Evolutionary conservation across 2,888 invertebrate genomes (phyloP), one percentile per base, ranked within the genome.

Genomic region (Drosophila prostipennis): DNA sequence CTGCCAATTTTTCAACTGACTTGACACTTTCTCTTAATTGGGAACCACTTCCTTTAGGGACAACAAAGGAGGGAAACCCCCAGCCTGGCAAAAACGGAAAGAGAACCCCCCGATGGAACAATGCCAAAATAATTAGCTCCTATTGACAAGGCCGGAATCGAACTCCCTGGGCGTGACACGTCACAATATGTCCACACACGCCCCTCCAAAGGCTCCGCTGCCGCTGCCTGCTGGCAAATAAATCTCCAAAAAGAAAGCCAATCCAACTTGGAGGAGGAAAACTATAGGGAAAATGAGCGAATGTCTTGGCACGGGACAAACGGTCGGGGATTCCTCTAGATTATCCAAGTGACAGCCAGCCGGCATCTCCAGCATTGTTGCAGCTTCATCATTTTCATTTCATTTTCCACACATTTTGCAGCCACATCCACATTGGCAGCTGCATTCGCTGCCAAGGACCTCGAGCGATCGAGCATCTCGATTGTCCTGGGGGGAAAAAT

Each of bases 291-390:
- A 37, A 59, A 68, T 60, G 75, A 69, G 76, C 79, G 71, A 81
- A 79, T 84, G 74, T 77, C 70, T 58, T 72, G 69, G 79, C 79
- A 80, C 83, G 78, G 69, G 72, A 78, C 80, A 78, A 79, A 68
- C 52, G 52, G 39, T 49, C 46, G 48, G 56, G 45, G 26, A 56
- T 23, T 48, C 58, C 65, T 65, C 64, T 80, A 78, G 80, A 85
- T 85, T 79, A 85, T 82, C 87, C 87, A 87, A 60, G 46, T 82
- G 87, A 85, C 87, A 84, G 60, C 73, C 87, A 84, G 82, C 86
- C 83, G 84, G 84, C 84, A 39, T 39, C 23, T 49, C 26, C 40
- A 59, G 70, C 58, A 70, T 46, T 69, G 77, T 67, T 63, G 82
- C 87, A 86, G 84, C 82, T 84, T 87, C 85, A 83, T 87, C 72